Evolutionary conservation across 2,797 vertebrate genomes (phyloP).

Genomic region (Gouania willdenowi): DNA sequence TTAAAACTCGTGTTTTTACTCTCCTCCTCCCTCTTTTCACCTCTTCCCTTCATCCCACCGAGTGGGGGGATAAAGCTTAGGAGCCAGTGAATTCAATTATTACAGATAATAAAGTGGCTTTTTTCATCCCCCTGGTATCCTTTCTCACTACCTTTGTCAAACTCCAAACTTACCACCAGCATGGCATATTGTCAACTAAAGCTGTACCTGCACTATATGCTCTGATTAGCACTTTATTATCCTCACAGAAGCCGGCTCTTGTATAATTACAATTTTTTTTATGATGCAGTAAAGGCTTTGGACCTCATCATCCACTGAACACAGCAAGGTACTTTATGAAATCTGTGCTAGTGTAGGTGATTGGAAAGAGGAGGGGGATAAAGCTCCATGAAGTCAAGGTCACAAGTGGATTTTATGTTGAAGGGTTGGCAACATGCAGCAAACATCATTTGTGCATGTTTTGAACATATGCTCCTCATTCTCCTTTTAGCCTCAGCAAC

Average conservation of each 20-base stretch:
- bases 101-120: no score
- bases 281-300: constrained; percentile 43
- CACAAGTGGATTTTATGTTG: constrained; percentile 10
- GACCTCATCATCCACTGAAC: constrained; percentile 36
- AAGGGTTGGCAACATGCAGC: background rate
- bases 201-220: constrained; percentile 8
- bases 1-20: no score
- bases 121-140: no score
- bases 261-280: constrained; percentile 27
- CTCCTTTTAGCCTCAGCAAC: no score
- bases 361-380: constrained; percentile 3
- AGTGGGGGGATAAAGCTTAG: no score
- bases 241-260: constrained; percentile 20
- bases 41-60: no score
- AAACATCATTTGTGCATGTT: background rate
- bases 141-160: no score
- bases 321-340: constrained; percentile 13
- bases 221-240: constrained; percentile 23
- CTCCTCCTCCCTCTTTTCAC: no score
- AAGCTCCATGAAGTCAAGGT: constrained; percentile 33
- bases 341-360: no score
- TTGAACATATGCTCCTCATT: background rate
- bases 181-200: constrained; percentile 3
- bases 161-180: background rate
- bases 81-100: no score